Evolutionary conservation across 2,888 invertebrate genomes (phyloP).

Genomic region (Orthosia cruda): DNA sequence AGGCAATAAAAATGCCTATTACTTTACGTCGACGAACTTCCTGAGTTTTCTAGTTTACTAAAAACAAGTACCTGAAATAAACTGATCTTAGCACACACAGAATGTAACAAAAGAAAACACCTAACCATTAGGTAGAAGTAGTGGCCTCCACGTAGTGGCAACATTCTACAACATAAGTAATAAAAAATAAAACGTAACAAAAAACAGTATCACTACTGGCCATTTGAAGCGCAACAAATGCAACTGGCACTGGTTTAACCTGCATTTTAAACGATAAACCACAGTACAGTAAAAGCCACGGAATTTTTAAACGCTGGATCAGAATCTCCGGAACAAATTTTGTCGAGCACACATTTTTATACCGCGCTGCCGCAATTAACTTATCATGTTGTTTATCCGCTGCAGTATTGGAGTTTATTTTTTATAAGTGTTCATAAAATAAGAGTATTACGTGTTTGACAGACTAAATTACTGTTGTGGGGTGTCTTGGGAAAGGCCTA

Average conservation of each 20-base stretch:
- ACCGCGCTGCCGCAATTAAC: not conserved
- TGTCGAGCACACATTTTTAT: not conserved
- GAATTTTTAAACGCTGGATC: conserved; percentile 22
- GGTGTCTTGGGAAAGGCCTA: too few species aligned
- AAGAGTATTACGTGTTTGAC: not conserved
- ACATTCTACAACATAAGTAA: not conserved
- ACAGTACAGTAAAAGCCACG: conserved; percentile 8
- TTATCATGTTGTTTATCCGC: conserved; percentile 4
- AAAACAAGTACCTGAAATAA: not conserved
- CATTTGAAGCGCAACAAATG: conserved; percentile 15
- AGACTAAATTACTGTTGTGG: not conserved
- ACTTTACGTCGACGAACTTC: too few species aligned
- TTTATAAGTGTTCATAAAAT: not conserved
- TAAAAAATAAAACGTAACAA: conserved; percentile 5
- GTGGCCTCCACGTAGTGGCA: too few species aligned
- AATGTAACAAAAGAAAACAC: not conserved
- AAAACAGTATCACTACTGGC: conserved; percentile 10
- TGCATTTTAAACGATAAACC: conserved; percentile 44
- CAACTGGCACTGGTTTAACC: conserved; percentile 34
- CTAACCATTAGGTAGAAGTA: too few species aligned
- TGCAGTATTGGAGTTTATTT: too few species aligned
- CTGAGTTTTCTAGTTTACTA: too few species aligned
- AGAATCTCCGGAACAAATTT: conserved; percentile 6
- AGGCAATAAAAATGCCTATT: too few species aligned
- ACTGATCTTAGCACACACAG: not conserved